A percentile compares a stretch with the other conserved stretches of the same genome.
Conservation (phyloP, 1,140 invertebrate genomes). For the Geopemphigus sp. region DNA sequence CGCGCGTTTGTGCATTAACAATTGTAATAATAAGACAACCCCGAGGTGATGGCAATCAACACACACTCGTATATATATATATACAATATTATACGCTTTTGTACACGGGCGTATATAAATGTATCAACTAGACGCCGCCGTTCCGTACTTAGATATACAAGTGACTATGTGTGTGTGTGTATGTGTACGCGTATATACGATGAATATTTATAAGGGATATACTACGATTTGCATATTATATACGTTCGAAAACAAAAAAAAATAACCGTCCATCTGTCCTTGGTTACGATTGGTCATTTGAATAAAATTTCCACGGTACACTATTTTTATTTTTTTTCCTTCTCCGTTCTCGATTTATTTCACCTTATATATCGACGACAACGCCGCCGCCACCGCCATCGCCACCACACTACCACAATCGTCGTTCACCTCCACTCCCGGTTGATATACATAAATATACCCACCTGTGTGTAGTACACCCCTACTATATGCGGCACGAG, state of each 20-base stretch:
- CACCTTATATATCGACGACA: slow-evolving; percentile 6
- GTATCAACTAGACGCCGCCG: not conserved
- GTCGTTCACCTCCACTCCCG: not conserved
- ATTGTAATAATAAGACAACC: too few relatives aligned
- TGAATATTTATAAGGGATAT: slow-evolving; percentile 50
- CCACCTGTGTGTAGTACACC: not conserved
- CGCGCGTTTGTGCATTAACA: too few relatives aligned
- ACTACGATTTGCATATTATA: slow-evolving; percentile 41
- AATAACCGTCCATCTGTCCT: slow-evolving; percentile 47
- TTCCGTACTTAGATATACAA: slow-evolving; percentile 9
- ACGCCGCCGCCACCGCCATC: not conserved
- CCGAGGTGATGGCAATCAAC: too few relatives aligned
- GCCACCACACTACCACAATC: not conserved
- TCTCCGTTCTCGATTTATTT: slow-evolving; percentile 36
- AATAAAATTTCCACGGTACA: slow-evolving; percentile 44
- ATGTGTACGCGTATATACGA: not conserved
- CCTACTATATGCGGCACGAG: not conserved
- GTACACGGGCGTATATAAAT: too few relatives aligned
- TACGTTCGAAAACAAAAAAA: slow-evolving; percentile 16
- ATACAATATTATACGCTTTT: too few relatives aligned
- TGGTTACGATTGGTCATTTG: slow-evolving; percentile 47
- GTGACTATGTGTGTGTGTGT: not conserved
- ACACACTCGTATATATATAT: too few relatives aligned
- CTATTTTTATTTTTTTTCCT: slow-evolving; percentile 19
- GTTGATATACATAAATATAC: too few relatives aligned